phyloP scores from a whole-genome alignment of 2,888 invertebrate species.

The Synergus japonicus region DNA sequence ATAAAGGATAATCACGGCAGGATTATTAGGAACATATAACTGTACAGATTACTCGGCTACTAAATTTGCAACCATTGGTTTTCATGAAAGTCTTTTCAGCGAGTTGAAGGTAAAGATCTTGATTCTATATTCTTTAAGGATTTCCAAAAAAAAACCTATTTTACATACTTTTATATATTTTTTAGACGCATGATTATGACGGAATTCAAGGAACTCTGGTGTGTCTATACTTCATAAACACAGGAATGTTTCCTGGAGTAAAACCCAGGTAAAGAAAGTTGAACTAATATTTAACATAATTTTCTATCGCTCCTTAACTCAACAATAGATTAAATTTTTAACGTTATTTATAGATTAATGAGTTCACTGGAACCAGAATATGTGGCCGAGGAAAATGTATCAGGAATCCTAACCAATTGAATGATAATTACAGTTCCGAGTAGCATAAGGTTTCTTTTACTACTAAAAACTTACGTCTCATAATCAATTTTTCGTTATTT shows the following conservation, averaged over 20 bases:
- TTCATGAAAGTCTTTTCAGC: conserved; percentile 91
- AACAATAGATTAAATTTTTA: conserved; percentile 2
- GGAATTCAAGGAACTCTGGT: conserved; percentile 91
- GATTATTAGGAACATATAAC: conserved; percentile 89
- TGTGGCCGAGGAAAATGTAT: conserved; percentile 90
- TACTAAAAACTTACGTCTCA: conserved; percentile 86
- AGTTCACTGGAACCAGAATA: conserved; percentile 92
- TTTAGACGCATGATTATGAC: conserved; percentile 84
- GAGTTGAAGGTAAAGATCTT: conserved; percentile 83
- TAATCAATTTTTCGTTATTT: not conserved
- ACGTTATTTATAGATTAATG: conserved; percentile 79
- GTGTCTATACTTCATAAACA: conserved; percentile 96
- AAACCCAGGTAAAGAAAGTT: conserved; percentile 81
- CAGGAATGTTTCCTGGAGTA: conserved; percentile 97
- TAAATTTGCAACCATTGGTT: conserved; percentile 96
- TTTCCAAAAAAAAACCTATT: too few species aligned
- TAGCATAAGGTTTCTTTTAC: conserved; percentile 84
- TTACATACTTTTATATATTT: conserved; percentile 44
- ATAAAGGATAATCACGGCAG: conserved; percentile 90
- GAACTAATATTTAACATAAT: conserved; percentile 34
- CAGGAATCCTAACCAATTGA: conserved; percentile 89
- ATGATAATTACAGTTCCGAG: conserved; percentile 90
- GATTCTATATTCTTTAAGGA: not conserved
- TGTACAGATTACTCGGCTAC: conserved; percentile 97
- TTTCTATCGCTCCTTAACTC: not conserved